Evolutionary conservation across 2,797 vertebrate species (phyloP).

Genomic region (Gambusia yucatana): DNA sequence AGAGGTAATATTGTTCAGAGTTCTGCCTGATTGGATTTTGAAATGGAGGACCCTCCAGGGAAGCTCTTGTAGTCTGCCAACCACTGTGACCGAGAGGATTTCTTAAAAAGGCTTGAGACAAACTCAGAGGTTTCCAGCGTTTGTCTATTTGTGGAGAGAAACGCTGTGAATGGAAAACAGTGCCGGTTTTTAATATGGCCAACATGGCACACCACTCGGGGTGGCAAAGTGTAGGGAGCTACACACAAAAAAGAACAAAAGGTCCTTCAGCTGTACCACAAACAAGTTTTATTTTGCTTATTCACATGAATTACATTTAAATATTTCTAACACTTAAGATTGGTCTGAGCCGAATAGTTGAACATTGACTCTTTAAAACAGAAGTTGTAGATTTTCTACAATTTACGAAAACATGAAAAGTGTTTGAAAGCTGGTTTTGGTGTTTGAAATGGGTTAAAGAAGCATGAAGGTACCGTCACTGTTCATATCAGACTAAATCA

Average conservation of each 20-base stretch:
- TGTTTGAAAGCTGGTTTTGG: not conserved
- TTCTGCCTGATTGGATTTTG: slow-evolving; percentile 79
- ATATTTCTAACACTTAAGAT: not conserved
- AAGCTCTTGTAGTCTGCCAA: slow-evolving; percentile 75
- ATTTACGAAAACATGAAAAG: not conserved
- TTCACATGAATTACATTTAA: not conserved
- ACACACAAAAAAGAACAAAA: not conserved
- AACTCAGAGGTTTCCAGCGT: slow-evolving; percentile 29
- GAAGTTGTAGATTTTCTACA: not conserved
- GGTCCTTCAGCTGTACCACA: no score
- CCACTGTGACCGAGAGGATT: slow-evolving; percentile 72
- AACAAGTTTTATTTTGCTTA: not conserved
- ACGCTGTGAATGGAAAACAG: slow-evolving; percentile 17
- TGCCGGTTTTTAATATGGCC: not conserved
- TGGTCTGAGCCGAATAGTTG: not conserved
- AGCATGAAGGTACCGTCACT: not conserved
- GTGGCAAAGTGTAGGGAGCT: not conserved
- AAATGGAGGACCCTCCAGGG: slow-evolving; percentile 74
- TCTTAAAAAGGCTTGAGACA: slow-evolving; percentile 59
- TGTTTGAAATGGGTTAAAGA: not conserved
- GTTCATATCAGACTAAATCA: not conserved
- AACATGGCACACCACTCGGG: not conserved
- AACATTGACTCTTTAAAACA: not conserved
- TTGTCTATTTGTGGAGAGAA: slow-evolving; percentile 42
- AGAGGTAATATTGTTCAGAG: slow-evolving; percentile 81